Evolutionary conservation across 1,140 invertebrate genomes (phyloP).

Genomic region (Nasonia vitripennis): DNA sequence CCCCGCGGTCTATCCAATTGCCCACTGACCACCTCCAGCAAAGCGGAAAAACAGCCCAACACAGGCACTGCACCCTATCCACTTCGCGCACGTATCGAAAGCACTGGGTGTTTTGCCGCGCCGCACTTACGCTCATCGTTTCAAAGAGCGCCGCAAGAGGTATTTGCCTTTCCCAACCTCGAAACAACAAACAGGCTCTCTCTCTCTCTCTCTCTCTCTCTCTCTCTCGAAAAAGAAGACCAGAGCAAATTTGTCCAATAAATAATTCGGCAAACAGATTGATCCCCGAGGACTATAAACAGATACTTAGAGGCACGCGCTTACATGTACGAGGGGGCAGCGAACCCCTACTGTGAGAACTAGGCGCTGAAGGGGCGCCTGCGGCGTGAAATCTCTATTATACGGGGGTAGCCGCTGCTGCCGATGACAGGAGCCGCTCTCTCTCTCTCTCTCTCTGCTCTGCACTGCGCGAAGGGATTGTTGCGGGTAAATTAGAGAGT

Average conservation of each 20-base stretch:
- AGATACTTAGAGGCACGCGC: conserved; percentile 72
- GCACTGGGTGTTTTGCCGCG: neutral
- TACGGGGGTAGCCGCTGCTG: conserved; percentile 39
- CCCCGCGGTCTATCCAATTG: neutral
- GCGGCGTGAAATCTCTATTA: conserved; percentile 74
- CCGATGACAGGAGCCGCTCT: conserved; percentile 35
- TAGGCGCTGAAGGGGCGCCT: conserved; percentile 59
- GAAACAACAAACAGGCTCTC: neutral
- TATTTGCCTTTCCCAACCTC: conserved; percentile 51
- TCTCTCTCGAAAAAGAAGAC: conserved; percentile 13
- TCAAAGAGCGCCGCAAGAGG: too few relatives aligned
- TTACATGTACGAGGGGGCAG: neutral
- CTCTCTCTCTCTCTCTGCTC: too few relatives aligned
- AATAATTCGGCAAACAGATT: conserved; percentile 73
- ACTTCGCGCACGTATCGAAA: neutral
- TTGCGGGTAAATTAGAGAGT: conserved; percentile 46
- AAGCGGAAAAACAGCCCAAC: neutral
- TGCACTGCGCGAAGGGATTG: conserved; percentile 1
- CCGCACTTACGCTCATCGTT: neutral
- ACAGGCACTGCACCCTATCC: neutral
- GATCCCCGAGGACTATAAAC: conserved; percentile 72
- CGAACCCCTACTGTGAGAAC: conserved; percentile 72
- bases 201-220: too few relatives aligned
- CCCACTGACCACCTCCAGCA: neutral
- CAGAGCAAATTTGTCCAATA: conserved; percentile 68